phyloP scores from a whole-genome alignment of 2,888 invertebrate genomes.

The Pristionchus japonicus region DNA sequence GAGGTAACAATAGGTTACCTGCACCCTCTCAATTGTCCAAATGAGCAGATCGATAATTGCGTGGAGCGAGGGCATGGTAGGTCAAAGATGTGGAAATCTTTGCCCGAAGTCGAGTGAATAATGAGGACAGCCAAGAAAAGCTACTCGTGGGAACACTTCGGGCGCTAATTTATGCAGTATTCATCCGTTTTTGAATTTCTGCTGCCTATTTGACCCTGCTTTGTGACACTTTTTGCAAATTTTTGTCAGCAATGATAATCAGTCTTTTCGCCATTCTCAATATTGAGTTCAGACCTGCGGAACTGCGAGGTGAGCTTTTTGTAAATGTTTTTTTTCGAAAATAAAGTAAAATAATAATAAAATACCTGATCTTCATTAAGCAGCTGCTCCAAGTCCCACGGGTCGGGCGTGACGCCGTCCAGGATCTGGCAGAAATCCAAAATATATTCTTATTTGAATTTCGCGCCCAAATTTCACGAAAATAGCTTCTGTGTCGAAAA shows the following conservation, averaged over 20 bases:
- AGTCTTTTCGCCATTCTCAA: too few relatives aligned
- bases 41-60: neutral
- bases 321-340: neutral
- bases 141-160: neutral
- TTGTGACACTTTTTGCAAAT: too few relatives aligned
- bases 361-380: conserved; percentile 56
- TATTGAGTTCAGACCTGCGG: too few relatives aligned
- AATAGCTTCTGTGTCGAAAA: neutral
- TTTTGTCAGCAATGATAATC: too few relatives aligned
- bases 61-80: neutral
- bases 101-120: too few relatives aligned
- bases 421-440: neutral
- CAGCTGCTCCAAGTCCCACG: conserved; percentile 70
- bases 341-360: neutral
- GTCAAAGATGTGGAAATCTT: neutral
- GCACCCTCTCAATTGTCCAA: neutral
- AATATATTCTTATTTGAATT: neutral
- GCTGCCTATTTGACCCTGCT: too few relatives aligned
- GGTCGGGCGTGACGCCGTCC: conserved; percentile 55
- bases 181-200: too few relatives aligned
- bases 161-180: neutral
- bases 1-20: neutral
- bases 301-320: too few relatives aligned
- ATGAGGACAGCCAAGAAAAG: neutral
- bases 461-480: neutral